phyloP scores from a whole-genome alignment of 2,797 vertebrate species.

The Microctenopoma lineatum region DNA sequence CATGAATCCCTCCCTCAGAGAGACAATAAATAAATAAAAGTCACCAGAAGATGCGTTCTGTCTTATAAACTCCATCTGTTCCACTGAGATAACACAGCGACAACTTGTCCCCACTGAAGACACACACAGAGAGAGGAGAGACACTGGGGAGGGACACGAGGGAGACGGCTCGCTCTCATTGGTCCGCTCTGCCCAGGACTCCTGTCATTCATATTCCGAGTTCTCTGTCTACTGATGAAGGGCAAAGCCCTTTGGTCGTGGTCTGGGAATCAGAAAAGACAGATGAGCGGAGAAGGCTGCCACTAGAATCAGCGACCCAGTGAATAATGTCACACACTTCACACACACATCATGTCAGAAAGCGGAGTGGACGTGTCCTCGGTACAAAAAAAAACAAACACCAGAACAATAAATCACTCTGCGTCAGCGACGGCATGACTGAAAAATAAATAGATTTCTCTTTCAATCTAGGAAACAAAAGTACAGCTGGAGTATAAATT shows the following conservation, averaged over 20 bases:
- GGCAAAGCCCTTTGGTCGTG: slow-evolving; percentile 82
- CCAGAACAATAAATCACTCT: slow-evolving; percentile 80
- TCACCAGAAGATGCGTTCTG: slow-evolving; percentile 76
- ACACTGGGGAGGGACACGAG: slow-evolving; percentile 51
- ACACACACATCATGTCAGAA: slow-evolving; percentile 64
- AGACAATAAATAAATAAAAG: slow-evolving; percentile 89
- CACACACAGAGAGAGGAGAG: slow-evolving; percentile 12
- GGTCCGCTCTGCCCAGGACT: slow-evolving; percentile 47
- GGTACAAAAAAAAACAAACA: slow-evolving; percentile 64
- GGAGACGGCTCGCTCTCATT: slow-evolving; percentile 58
- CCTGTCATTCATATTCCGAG: slow-evolving; percentile 68
- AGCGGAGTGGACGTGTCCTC: slow-evolving; percentile 61
- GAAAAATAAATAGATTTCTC: slow-evolving; percentile 84
- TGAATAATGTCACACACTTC: slow-evolving; percentile 66
- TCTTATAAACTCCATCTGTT: slow-evolving; percentile 75
- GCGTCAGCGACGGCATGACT: slow-evolving; percentile 67
- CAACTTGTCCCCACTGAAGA: slow-evolving; percentile 36
- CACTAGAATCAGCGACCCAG: slow-evolving; percentile 68
- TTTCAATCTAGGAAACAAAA: slow-evolving; percentile 81
- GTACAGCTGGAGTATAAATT: slow-evolving; percentile 85
- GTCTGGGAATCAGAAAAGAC: slow-evolving; percentile 70
- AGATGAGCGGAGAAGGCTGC: slow-evolving; percentile 68
- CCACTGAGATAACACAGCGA: slow-evolving; percentile 66
- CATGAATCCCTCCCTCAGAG: slow-evolving; percentile 52
- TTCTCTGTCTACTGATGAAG: slow-evolving; percentile 69